Base-by-base conservation (phyloP, 2,797 vertebrate genomes). In the Carapus acus region DNA sequence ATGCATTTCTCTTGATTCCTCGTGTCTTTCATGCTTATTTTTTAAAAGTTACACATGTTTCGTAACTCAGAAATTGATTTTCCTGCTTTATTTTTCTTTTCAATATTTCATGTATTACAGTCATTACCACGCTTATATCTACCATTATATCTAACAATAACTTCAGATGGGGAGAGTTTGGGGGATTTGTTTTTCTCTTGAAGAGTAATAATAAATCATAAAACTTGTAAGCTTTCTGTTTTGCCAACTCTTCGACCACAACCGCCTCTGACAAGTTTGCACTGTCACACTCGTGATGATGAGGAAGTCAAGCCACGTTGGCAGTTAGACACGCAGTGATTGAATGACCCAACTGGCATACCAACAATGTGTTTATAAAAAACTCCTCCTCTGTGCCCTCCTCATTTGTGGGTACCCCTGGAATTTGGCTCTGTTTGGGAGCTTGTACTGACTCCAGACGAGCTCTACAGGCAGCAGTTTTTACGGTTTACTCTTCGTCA, bases 341-440 rank as follows among this genome's bases (percentile, higher is more conserved):
- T 74, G 77, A 82, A 74, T 70, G 73, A 85, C 79, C 84, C 81
- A 82, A 71, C 83, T 85, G 83, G 76, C 83, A 83, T 83, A 77
- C 70, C 81, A 76, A 73, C 59, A 62, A 69, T 52, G 77, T 69
- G 69, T 61, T 79, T 85, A 80, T 78, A 82, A 84, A 86, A 83
- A 84, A 63, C 79, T 18, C 60, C 8, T 36, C 8, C 34, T 36
- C 34, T 15, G 3, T 38, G 15, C 15, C 62, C 63, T 51, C 34
- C 27, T 52, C n/a, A 6, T 19, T 12, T 6, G 34, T 0, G 70
- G 72, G 56, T 47, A 71, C 76, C 77, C 76, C 75, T 70, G 76
- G 69, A 65, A 76, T 79, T 19, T 29, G 17, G 16, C 31, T 23
- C 14, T 45, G 37, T 56, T 47, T 24, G 43, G 14, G 54, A 59